phyloP scores from a whole-genome alignment of 2,888 invertebrate genomes.

The Neoitamus cyanurus region DNA sequence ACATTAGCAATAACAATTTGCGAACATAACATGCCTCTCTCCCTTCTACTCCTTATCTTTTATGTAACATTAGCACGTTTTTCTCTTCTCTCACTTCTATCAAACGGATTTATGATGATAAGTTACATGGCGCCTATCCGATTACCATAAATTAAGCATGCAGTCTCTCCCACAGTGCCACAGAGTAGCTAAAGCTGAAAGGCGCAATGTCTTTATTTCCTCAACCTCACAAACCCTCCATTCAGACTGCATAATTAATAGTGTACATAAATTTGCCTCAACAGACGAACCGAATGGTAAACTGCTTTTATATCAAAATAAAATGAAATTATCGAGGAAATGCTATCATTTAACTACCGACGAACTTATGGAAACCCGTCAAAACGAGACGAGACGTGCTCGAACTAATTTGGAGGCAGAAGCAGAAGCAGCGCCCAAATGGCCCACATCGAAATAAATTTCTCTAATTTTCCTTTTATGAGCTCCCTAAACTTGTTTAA shows the following conservation, averaged over 20 bases:
- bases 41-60: neutral
- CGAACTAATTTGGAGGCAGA: neutral
- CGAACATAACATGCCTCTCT: neutral
- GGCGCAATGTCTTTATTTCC: neutral
- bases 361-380: neutral
- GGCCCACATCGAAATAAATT: neutral
- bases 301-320: neutral
- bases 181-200: neutral
- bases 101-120: neutral
- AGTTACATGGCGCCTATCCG: slow-evolving; percentile 5
- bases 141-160: neutral
- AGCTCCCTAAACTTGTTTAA: neutral
- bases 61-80: neutral
- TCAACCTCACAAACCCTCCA: neutral
- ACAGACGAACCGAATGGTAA: neutral
- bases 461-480: neutral
- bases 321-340: neutral
- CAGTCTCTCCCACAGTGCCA: neutral
- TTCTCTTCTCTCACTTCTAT: neutral
- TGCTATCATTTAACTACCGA: neutral
- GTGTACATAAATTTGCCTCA: neutral
- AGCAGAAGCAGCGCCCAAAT: neutral
- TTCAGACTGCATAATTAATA: neutral
- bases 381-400: neutral
- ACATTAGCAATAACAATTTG: neutral